Evolutionary conservation across 2,113 vertebrate species (phyloP).

Genomic region (Seriola dumerili): DNA sequence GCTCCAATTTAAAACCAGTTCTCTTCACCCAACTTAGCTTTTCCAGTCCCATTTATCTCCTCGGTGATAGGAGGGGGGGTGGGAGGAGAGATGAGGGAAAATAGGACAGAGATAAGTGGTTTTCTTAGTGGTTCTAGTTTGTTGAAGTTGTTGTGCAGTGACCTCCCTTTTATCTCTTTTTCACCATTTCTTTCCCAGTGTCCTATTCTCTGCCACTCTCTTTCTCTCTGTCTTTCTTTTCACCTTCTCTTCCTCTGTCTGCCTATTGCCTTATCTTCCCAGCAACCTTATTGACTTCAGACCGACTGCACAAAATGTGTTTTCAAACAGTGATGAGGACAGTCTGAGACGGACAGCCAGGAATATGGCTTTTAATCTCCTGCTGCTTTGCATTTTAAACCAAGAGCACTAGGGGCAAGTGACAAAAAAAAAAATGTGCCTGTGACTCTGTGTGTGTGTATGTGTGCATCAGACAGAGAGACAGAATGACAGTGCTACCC

Average conservation of each 20-base stretch:
- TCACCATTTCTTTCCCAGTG: constrained; percentile 6
- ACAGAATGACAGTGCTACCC: constrained; percentile 56
- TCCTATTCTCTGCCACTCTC: constrained; percentile 12
- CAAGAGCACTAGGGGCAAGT: constrained; percentile 46
- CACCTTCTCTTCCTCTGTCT: constrained; percentile 19
- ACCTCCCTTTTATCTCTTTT: neutral
- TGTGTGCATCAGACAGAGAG: constrained; percentile 3
- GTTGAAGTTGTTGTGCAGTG: constrained; percentile 30
- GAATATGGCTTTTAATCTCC: constrained; percentile 57
- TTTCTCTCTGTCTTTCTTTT: constrained; percentile 47
- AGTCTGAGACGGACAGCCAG: constrained; percentile 47
- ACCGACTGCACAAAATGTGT: constrained; percentile 65
- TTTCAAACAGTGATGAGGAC: constrained; percentile 55
- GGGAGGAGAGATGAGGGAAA: constrained; percentile 6
- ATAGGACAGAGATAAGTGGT: constrained; percentile 16
- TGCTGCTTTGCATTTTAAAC: constrained; percentile 70
- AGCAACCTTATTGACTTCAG: constrained; percentile 67
- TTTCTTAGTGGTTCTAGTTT: constrained; percentile 38
- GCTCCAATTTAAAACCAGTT: neutral
- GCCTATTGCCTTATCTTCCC: constrained; percentile 53
- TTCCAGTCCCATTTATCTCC: constrained; percentile 38
- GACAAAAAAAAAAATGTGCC: constrained; percentile 24
- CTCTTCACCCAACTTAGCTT: neutral
- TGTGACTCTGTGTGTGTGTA: constrained; percentile 3
- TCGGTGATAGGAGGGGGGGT: neutral